Percentiles rank a stretch among this genome's conserved stretches.
These are phyloP conservation scores for Coregonus suidteri DNA, from an alignment of 2,797 vertebrate genomes.

Conservation along the genomic window DNA sequence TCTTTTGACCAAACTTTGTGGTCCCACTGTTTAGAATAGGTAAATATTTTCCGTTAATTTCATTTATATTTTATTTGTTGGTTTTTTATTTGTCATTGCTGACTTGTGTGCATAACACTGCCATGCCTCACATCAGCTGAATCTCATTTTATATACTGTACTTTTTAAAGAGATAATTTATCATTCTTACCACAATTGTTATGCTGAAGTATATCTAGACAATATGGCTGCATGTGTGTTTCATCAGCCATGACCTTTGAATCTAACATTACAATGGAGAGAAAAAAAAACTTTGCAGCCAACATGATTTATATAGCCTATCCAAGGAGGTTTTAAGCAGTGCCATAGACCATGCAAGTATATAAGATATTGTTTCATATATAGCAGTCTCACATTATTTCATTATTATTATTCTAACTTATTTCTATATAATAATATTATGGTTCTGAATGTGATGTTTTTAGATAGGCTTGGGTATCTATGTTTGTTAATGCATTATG, in stretches of 20 bases:
- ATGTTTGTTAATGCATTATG: constrained; percentile 86
- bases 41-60: constrained; percentile 45
- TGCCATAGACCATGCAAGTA: constrained; percentile 83
- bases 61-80: constrained; percentile 33
- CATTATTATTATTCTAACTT: constrained; percentile 81
- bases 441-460: constrained; percentile 90
- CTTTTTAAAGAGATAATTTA: constrained; percentile 94
- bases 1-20: constrained; percentile 73
- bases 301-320: constrained; percentile 73
- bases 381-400: constrained; percentile 81
- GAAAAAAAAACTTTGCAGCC: constrained; percentile 51
- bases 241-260: constrained; percentile 65
- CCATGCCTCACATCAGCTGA: constrained; percentile 84
- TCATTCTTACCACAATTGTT: constrained; percentile 91
- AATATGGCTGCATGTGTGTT: constrained; percentile 70
- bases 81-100: constrained; percentile 21
- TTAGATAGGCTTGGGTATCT: constrained; percentile 87
- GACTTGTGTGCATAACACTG: constrained; percentile 75
- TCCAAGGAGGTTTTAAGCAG: constrained; percentile 79
- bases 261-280: too few species aligned
- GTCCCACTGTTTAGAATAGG: constrained; percentile 76
- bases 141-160: constrained; percentile 89
- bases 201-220: constrained; percentile 68
- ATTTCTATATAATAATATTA: constrained; percentile 85
- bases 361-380: constrained; percentile 82